Evolutionary conservation across 2,888 invertebrate species (phyloP).

Genomic region (Thysanoteuthis rhombus): DNA sequence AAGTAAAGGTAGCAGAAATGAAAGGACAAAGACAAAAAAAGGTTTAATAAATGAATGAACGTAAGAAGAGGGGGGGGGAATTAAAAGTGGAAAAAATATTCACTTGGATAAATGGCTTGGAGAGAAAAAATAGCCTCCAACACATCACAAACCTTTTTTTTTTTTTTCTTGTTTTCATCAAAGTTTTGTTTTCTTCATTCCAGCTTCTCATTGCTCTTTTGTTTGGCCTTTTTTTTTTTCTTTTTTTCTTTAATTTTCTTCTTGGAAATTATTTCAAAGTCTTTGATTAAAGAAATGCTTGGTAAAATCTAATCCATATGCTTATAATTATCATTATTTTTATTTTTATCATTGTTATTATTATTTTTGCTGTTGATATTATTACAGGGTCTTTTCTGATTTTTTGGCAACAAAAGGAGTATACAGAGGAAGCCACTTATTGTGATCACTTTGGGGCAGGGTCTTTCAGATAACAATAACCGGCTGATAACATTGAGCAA

Average conservation of each 20-base stretch:
- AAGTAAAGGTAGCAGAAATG: background rate
- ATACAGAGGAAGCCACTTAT: no score
- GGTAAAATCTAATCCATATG: background rate
- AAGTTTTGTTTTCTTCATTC: background rate
- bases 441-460: no score
- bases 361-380: no score
- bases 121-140: background rate
- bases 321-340: background rate
- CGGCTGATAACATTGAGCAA: no score
- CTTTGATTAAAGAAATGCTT: slow-evolving; percentile 12
- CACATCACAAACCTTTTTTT: background rate
- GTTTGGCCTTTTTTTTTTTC: background rate
- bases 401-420: no score
- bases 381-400: no score
- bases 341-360: background rate
- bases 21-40: background rate
- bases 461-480: no score
- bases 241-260: background rate
- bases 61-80: background rate
- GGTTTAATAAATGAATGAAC: background rate
- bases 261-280: background rate
- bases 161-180: background rate
- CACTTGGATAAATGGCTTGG: slow-evolving; percentile 12
- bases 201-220: background rate
- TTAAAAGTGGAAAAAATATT: background rate